Percentiles rank a stretch among this genome's conserved stretches.
Evolutionary conservation across 2,113 vertebrate species (phyloP).

Genomic region (Serilophus lunatus): DNA sequence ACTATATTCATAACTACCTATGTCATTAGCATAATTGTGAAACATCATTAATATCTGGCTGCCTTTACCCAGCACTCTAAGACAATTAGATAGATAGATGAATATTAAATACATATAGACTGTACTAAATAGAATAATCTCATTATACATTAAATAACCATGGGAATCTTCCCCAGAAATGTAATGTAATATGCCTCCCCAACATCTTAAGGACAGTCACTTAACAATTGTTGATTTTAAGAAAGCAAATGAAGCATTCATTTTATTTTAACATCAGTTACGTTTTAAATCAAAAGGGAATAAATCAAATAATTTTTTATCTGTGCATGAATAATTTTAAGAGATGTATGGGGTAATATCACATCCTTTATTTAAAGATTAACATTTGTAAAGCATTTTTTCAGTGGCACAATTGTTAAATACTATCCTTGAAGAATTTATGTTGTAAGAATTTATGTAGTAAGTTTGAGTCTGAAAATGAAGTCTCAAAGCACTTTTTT

Average conservation of each 20-base stretch:
- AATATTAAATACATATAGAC: neutral
- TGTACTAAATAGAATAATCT: neutral
- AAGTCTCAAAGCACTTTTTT: neutral
- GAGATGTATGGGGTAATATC: neutral
- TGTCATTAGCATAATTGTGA: neutral
- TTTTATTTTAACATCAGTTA: neutral
- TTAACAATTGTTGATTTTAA: neutral
- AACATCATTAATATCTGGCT: neutral
- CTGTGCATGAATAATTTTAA: neutral
- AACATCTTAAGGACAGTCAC: neutral
- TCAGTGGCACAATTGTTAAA: neutral
- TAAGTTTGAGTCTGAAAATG: neutral
- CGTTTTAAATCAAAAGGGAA: neutral
- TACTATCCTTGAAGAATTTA: constrained; percentile 33
- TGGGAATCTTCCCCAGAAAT: neutral
- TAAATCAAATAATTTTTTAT: neutral
- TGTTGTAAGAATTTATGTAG: neutral
- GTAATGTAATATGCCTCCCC: neutral
- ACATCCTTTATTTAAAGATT: constrained; percentile 12
- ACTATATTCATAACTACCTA: neutral
- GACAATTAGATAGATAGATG: neutral
- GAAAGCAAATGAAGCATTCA: neutral
- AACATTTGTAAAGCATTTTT: constrained; percentile 18
- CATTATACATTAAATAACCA: neutral
- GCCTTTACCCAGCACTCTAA: neutral